A percentile compares a stretch with the other conserved stretches of the same genome.
Conservation (phyloP, 2,113 vertebrate species). For the Struthio camelus region DNA sequence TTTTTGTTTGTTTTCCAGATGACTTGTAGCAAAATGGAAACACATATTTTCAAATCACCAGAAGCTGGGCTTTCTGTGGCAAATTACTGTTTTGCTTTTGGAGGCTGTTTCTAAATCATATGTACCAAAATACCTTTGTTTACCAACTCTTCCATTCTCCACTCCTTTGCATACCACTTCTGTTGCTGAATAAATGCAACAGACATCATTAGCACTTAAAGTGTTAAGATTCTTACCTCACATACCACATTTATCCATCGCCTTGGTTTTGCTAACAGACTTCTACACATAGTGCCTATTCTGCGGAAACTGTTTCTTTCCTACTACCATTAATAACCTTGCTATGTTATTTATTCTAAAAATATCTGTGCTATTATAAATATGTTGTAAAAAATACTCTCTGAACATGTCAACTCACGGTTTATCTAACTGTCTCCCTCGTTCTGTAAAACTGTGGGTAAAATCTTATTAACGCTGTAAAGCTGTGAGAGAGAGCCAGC, state of each 20-base stretch:
- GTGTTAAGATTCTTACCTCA: background rate
- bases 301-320: background rate
- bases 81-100: background rate
- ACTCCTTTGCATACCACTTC: background rate
- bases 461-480: background rate
- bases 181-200: background rate
- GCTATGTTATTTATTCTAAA: background rate
- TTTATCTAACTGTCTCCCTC: background rate
- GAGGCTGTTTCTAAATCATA: background rate
- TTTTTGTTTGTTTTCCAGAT: background rate
- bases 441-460: background rate
- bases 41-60: background rate
- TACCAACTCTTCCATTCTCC: background rate
- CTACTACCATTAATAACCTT: conserved; percentile 21
- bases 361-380: background rate
- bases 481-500: background rate
- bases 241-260: background rate
- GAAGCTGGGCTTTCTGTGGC: background rate
- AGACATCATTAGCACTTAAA: background rate
- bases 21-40: background rate
- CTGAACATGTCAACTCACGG: background rate
- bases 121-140: background rate
- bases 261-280: background rate
- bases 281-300: background rate
- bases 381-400: background rate